These are phyloP conservation scores for Zelostemma sp. DNA, from an alignment of 1,140 invertebrate species.

Conservation along the genomic window DNA sequence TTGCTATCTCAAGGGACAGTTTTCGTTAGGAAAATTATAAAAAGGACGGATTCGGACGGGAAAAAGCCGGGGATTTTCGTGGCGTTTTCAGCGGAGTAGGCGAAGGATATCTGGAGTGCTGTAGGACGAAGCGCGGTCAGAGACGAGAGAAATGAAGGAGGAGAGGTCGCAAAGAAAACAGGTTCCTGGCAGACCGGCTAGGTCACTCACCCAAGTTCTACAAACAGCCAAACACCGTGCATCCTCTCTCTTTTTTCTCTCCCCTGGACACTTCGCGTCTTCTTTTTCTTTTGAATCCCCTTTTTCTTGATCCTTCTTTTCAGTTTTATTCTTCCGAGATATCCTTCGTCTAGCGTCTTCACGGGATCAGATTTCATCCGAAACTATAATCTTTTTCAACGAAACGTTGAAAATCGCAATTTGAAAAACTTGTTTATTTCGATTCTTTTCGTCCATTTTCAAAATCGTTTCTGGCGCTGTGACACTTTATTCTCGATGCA, in stretches of 20 bases:
- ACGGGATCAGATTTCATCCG: too few species aligned
- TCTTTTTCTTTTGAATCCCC: slow-evolving; percentile 18
- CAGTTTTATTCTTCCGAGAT: neutral
- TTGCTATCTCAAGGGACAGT: neutral
- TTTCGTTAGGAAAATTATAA: neutral
- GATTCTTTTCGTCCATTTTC: too few species aligned
- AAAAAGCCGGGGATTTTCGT: neutral
- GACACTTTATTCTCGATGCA: too few species aligned
- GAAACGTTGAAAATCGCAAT: too few species aligned
- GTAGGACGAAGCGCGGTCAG: neutral
- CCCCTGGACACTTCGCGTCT: slow-evolving; percentile 16
- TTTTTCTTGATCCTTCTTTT: slow-evolving; percentile 33
- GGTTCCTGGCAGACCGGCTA: slow-evolving; percentile 52
- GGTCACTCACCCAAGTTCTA: slow-evolving; percentile 68
- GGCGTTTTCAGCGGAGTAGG: slow-evolving; percentile 1
- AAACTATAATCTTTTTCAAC: too few species aligned
- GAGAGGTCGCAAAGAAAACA: slow-evolving; percentile 41
- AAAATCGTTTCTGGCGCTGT: too few species aligned
- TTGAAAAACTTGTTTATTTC: too few species aligned
- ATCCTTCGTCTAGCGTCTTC: too few species aligned
- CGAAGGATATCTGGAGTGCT: neutral
- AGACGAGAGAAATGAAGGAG: slow-evolving; percentile 28
- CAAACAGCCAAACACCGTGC: slow-evolving; percentile 62
- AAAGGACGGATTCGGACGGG: slow-evolving; percentile 1
- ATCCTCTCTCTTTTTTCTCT: slow-evolving; percentile 29